These are phyloP conservation scores for Syngnathus rostellatus DNA, from an alignment of 2,797 vertebrate species.

Conservation along the genomic window DNA sequence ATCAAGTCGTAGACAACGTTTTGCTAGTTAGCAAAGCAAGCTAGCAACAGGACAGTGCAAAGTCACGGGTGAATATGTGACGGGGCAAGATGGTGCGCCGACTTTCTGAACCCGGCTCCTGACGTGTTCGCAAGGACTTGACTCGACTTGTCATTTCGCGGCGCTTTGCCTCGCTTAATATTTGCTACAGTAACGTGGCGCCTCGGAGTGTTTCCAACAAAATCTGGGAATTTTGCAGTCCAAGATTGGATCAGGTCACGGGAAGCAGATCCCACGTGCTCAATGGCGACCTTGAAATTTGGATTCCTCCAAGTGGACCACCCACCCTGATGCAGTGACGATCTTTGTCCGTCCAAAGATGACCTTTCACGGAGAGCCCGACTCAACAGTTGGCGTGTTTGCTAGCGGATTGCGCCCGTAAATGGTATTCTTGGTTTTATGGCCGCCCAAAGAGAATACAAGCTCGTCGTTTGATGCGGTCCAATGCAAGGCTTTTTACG, in stretches of 20 bases:
- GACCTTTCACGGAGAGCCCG: not conserved
- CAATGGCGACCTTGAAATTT: slow-evolving; percentile 39
- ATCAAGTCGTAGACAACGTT: too few species aligned
- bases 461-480: slow-evolving; percentile 27
- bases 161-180: not conserved
- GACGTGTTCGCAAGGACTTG: not conserved
- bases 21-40: too few species aligned
- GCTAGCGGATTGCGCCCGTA: slow-evolving; percentile 21
- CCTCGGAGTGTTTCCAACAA: not conserved
- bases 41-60: not conserved
- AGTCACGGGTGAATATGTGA: not conserved
- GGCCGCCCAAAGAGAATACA: slow-evolving; percentile 44
- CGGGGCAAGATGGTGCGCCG: not conserved
- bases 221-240: not conserved
- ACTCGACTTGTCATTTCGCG: not conserved
- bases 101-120: too few species aligned
- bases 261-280: slow-evolving; percentile 16
- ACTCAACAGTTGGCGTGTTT: not conserved
- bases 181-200: not conserved
- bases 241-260: not conserved
- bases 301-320: slow-evolving; percentile 22
- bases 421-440: slow-evolving; percentile 56
- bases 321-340: slow-evolving; percentile 21
- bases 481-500: too few species aligned
- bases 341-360: slow-evolving; percentile 7